Evolutionary conservation across 2,888 invertebrate species (phyloP), one percentile per base, ranked within the genome.

Genomic region (Cerastis leucographa): DNA sequence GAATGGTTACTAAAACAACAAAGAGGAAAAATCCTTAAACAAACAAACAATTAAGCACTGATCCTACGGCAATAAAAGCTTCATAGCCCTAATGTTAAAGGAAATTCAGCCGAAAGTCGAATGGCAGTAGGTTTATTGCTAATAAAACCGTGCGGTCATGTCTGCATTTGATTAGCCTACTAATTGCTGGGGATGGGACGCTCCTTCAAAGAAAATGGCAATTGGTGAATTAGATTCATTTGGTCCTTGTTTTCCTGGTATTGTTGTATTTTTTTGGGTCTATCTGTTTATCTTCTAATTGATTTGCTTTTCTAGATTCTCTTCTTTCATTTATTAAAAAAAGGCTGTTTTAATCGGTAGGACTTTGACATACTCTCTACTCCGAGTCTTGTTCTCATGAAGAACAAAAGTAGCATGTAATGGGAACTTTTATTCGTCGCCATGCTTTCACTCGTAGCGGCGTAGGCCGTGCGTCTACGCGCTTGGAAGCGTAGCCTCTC

Each of bases 81-180:
- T n/a, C 22, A 17, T 62, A 71, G 49, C 40, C 25, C 76, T 80
- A 80, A 74, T 14, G 17, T 2, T 0, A 4, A n/a, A 25, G 1
- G 11, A 8, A 73, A 81, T 73, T 51, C 54, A 46, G 80, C 25
- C 14, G 49, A 71, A 40, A 83, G 29, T 86, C n/a, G 25, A 40
- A 61, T 46, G 40, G 17, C 80, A 72, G 29, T 51, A 29, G 54
- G 65, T 85, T 85, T 79, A 81, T 85, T 85, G 44, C 35, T 46
- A 78, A 22, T 73, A 51, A 66, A 74, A 44, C 49, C 46, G 65
- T 80, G 71, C 64, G 82, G 83, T 64, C 71, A 62, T 75, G 84
- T 76, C 79, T 85, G 86, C 71, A 67, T 83, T 84, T 85, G 76
- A 84, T 84, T 79, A 82, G 76, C 62, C 54, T 71, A 59, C 86